phyloP scores from a whole-genome alignment of 2,888 invertebrate genomes.

The Halictus quadricinctus region DNA sequence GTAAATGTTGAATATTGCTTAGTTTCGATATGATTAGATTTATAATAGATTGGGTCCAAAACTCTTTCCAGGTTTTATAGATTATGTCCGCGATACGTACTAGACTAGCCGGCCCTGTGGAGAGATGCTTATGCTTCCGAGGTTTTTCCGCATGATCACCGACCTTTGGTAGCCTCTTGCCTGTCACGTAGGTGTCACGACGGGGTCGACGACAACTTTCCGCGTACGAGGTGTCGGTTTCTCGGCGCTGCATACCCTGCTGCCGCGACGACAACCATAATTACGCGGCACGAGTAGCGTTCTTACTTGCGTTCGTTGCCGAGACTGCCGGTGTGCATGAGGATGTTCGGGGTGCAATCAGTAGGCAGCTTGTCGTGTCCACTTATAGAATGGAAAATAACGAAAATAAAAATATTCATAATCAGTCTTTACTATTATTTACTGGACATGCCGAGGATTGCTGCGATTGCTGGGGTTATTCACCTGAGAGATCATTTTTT shows the following conservation, averaged over 20 bases:
- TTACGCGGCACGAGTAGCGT: slow-evolving; percentile 16
- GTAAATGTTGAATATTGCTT: neutral
- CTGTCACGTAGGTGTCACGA: slow-evolving; percentile 54
- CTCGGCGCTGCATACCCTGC: slow-evolving; percentile 30
- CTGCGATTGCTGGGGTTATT: neutral
- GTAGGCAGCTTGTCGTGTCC: neutral
- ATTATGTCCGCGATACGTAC: neutral
- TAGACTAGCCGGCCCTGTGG: neutral
- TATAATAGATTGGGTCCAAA: accelerated
- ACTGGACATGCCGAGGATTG: neutral
- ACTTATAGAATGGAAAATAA: neutral
- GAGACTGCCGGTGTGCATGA: neutral
- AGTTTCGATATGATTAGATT: neutral
- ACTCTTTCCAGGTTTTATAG: neutral
- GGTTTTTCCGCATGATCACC: slow-evolving; percentile 34
- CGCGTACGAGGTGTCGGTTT: slow-evolving; percentile 27
- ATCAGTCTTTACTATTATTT: neutral
- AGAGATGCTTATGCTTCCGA: slow-evolving; percentile 13
- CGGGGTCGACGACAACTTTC: slow-evolving; percentile 21
- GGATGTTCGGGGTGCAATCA: neutral
- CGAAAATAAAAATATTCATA: neutral
- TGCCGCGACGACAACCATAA: slow-evolving; percentile 18
- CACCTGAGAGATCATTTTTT: neutral
- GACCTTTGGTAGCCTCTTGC: slow-evolving; percentile 46
- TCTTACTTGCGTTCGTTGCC: neutral